phyloP scores from a whole-genome alignment of 2,113 vertebrate species.

The Elgaria multicarinata region DNA sequence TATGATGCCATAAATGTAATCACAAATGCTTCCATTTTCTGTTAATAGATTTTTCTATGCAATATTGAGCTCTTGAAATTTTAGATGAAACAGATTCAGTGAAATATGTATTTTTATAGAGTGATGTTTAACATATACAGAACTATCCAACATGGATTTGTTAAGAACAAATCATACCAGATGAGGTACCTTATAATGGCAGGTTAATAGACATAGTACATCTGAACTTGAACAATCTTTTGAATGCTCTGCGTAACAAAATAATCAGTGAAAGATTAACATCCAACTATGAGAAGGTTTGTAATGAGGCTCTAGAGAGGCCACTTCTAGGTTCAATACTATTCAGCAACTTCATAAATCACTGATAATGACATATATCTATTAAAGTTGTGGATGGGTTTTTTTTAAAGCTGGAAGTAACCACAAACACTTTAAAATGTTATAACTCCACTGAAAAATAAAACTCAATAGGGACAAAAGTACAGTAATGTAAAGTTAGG shows the following conservation, averaged over 20 bases:
- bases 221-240: constrained; percentile 3
- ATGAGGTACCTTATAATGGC: not conserved
- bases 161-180: constrained; percentile 8
- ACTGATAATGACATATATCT: not conserved
- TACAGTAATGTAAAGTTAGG: not conserved
- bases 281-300: not conserved
- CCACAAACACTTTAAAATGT: not conserved
- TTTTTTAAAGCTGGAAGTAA: not conserved
- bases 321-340: not conserved
- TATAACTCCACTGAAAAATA: not conserved
- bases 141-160: not conserved
- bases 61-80: constrained; percentile 26
- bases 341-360: not conserved
- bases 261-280: constrained; percentile 1
- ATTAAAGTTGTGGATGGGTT: not conserved
- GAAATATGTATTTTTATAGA: constrained; percentile 2
- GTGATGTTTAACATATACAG: constrained; percentile 2
- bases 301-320: not conserved
- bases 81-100: constrained; percentile 17
- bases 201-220: constrained; percentile 19
- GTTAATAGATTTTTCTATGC: not conserved
- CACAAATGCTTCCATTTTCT: constrained; percentile 31
- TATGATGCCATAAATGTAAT: constrained; percentile 38
- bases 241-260: not conserved
- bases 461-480: not conserved